Conservation (phyloP, 2,888 invertebrate genomes). For the Caenorhabditis plicata region DNA sequence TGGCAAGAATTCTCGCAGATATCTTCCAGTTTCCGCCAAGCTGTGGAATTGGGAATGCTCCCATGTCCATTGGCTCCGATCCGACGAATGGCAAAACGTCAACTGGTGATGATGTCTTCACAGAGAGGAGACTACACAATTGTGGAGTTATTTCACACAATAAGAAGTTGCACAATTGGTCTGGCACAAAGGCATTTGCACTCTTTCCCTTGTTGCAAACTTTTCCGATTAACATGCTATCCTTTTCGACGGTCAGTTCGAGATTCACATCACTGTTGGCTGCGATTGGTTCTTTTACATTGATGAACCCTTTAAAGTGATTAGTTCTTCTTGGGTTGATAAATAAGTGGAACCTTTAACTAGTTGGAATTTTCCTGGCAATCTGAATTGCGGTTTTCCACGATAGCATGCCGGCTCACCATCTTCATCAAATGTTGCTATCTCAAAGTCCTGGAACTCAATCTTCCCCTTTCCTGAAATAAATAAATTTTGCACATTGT, state of each 20-base stretch:
- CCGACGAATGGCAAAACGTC: slow-evolving; percentile 38
- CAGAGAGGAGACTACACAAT: slow-evolving; percentile 32
- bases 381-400: slow-evolving; percentile 34
- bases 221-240: slow-evolving; percentile 55
- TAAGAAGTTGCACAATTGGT: slow-evolving; percentile 53
- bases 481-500: neutral
- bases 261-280: slow-evolving; percentile 34
- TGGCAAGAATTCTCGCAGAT: slow-evolving; percentile 33
- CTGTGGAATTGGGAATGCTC: slow-evolving; percentile 49
- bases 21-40: slow-evolving; percentile 51
- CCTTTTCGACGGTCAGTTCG: slow-evolving; percentile 53
- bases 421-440: slow-evolving; percentile 49
- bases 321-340: neutral
- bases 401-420: slow-evolving; percentile 46
- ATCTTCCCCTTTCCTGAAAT: slow-evolving; percentile 43
- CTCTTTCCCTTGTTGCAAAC: slow-evolving; percentile 56
- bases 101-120: slow-evolving; percentile 31
- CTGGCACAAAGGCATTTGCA: slow-evolving; percentile 55
- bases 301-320: slow-evolving; percentile 28
- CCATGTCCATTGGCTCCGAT: slow-evolving; percentile 48
- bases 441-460: slow-evolving; percentile 43
- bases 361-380: slow-evolving; percentile 51
- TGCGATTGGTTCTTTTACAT: slow-evolving; percentile 40
- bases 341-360: slow-evolving; percentile 25
- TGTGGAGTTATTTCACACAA: slow-evolving; percentile 39